These are phyloP conservation scores for Lamellibrachia satsuma DNA, from an alignment of 2,888 invertebrate species.

Conservation along the genomic window DNA sequence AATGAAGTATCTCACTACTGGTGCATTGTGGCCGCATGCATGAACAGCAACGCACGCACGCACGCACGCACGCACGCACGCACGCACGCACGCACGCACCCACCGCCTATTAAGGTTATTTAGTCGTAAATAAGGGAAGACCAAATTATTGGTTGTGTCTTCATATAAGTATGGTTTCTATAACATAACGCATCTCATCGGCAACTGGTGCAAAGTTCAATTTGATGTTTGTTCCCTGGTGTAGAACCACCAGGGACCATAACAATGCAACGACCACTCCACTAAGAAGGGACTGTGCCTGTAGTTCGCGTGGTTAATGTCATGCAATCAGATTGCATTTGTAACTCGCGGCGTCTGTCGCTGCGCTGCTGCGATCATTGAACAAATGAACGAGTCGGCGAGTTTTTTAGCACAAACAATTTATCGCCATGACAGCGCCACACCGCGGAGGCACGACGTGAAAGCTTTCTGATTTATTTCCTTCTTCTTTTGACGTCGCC, in stretches of 20 bases:
- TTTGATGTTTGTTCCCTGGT: background rate
- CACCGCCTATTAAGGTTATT: too few relatives aligned
- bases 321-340: background rate
- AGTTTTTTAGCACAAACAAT: background rate
- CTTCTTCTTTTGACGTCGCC: background rate
- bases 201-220: background rate
- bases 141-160: too few relatives aligned
- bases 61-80: too few relatives aligned
- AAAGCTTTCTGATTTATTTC: background rate
- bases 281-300: background rate
- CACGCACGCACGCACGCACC: too few relatives aligned
- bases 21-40: too few relatives aligned
- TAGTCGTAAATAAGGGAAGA: too few relatives aligned
- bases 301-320: background rate
- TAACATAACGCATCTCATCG: too few relatives aligned
- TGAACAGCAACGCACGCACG: too few relatives aligned
- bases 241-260: background rate
- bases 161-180: too few relatives aligned
- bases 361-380: background rate
- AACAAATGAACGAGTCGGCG: background rate
- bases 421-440: conserved; percentile 6
- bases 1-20: too few relatives aligned
- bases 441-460: background rate
- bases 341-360: background rate
- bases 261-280: background rate